Evolutionary conservation across 2,888 invertebrate genomes (phyloP).

Genomic region (Cryptocheilus praepositus): DNA sequence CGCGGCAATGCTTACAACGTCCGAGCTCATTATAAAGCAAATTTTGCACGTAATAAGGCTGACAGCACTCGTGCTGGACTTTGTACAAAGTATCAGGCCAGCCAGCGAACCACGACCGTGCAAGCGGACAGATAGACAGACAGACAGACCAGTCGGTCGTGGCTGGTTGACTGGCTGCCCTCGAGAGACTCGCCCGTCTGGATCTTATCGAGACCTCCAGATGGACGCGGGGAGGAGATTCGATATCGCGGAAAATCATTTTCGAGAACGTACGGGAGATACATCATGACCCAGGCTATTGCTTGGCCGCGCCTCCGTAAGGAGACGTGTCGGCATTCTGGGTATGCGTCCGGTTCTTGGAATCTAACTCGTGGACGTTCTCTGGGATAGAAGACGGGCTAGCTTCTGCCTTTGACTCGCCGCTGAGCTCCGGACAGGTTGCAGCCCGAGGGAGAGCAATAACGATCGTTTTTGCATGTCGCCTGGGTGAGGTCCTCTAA

Average conservation of each 20-base stretch:
- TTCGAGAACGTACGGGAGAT: slow-evolving; percentile 47
- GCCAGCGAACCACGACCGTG: background rate
- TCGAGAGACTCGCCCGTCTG: background rate
- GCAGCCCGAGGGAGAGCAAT: background rate
- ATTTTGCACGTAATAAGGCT: too few species aligned
- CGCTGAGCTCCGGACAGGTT: slow-evolving; percentile 2
- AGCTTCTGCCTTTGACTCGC: too few species aligned
- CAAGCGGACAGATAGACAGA: background rate
- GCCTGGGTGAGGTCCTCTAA: too few species aligned
- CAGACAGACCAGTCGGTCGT: background rate
- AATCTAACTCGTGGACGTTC: slow-evolving; percentile 7
- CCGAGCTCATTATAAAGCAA: too few species aligned
- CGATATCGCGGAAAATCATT: slow-evolving; percentile 55
- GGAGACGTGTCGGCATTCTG: slow-evolving; percentile 10
- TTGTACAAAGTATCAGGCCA: too few species aligned
- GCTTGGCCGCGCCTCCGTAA: background rate
- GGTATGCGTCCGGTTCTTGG: slow-evolving; percentile 8
- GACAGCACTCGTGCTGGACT: too few species aligned
- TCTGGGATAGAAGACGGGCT: background rate
- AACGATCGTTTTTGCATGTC: slow-evolving; percentile 4
- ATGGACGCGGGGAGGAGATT: slow-evolving; percentile 23
- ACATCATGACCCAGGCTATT: slow-evolving; percentile 27
- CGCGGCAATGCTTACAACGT: too few species aligned
- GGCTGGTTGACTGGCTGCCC: background rate
- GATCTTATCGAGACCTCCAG: slow-evolving; percentile 6